Percentiles rank a stretch among this genome's conserved stretches.
phyloP scores from a whole-genome alignment of 2,797 vertebrate genomes.

The Okamejei kenojei region DNA sequence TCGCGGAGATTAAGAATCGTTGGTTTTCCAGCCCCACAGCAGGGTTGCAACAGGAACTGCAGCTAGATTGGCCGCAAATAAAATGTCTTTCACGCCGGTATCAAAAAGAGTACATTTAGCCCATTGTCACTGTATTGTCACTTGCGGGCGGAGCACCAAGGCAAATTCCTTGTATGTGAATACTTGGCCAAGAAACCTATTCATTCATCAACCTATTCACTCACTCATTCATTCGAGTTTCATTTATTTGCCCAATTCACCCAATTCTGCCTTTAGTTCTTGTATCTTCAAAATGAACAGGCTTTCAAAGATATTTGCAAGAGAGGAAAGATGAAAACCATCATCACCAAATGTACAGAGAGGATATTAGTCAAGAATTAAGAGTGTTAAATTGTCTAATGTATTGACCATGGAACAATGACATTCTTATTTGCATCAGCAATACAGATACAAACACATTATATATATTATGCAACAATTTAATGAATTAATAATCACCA shows the following conservation, averaged over 20 bases:
- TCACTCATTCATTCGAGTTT: too few relatives aligned
- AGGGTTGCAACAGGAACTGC: background rate
- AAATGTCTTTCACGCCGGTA: background rate
- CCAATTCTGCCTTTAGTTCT: background rate
- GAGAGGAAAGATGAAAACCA: background rate
- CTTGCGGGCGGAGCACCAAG: too few relatives aligned
- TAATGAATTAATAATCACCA: too few relatives aligned
- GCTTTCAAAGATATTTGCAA: background rate
- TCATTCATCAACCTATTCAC: too few relatives aligned
- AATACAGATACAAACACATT: too few relatives aligned
- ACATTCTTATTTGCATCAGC: too few relatives aligned
- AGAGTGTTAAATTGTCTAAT: too few relatives aligned
- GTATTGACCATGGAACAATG: too few relatives aligned
- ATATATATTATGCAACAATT: too few relatives aligned
- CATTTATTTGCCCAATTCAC: background rate
- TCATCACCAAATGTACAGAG: background rate
- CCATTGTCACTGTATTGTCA: too few relatives aligned
- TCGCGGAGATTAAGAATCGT: background rate
- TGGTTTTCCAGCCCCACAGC: background rate
- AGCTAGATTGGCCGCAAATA: background rate
- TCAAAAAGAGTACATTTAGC: background rate
- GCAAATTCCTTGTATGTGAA: too few relatives aligned
- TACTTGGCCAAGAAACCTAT: too few relatives aligned
- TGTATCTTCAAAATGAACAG: background rate
- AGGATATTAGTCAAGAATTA: background rate